These are phyloP conservation scores for Drosophila hydei DNA, from an alignment of 1,140 invertebrate genomes.

Conservation along the genomic window DNA sequence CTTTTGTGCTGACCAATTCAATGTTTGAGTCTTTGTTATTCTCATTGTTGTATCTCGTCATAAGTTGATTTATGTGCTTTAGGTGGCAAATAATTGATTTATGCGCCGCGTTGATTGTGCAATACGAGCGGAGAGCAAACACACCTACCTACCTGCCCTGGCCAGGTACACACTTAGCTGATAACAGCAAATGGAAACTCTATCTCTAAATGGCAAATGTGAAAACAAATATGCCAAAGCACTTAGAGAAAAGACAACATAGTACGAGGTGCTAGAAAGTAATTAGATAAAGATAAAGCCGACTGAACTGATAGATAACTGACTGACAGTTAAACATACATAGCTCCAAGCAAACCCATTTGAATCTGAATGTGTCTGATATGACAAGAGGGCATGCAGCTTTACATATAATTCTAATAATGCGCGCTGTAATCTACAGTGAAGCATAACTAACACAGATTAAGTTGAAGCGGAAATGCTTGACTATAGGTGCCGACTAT, in stretches of 20 bases:
- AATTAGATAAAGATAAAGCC: conserved; percentile 44
- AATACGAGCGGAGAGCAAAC: conserved; percentile 39
- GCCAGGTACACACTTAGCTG: background rate
- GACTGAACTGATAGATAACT: background rate
- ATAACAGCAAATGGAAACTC: conserved; percentile 18
- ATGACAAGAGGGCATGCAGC: conserved; percentile 6
- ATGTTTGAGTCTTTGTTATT: conserved; percentile 45
- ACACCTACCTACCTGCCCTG: conserved; percentile 25
- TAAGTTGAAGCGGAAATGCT: conserved; percentile 66
- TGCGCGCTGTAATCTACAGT: conserved; percentile 36
- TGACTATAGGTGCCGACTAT: conserved; percentile 29
- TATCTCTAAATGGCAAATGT: conserved; percentile 1
- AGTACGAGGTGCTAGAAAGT: conserved; percentile 26
- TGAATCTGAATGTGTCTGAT: background rate
- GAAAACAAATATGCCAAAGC: conserved; percentile 15
- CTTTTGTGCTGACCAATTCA: conserved; percentile 56
- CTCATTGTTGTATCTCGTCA: conserved; percentile 53
- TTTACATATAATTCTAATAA: conserved; percentile 16
- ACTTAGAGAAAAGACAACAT: conserved; percentile 9
- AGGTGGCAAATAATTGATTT: conserved; percentile 78
- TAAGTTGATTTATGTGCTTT: conserved; percentile 67
- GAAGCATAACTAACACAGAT: conserved; percentile 46
- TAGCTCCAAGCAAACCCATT: too few relatives aligned
- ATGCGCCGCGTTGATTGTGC: conserved; percentile 47
- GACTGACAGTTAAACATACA: background rate